Percentiles rank a stretch among this genome's conserved stretches.
These are phyloP conservation scores for Ceratotherium simum DNA, from an alignment of 2,113 vertebrate genomes.

Conservation along the genomic window DNA sequence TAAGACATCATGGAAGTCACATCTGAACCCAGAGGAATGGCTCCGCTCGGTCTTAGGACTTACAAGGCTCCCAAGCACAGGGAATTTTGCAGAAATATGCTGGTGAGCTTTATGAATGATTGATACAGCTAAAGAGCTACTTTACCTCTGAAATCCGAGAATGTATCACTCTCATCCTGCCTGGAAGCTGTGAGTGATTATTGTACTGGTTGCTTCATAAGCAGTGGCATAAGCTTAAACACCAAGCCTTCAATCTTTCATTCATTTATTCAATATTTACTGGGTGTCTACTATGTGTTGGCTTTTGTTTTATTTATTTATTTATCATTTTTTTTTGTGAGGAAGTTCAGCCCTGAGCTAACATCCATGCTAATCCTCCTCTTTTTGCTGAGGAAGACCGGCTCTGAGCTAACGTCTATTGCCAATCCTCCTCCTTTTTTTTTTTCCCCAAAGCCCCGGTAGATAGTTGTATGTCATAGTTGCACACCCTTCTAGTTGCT, in stretches of 20 bases:
- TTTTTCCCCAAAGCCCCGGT: too few species aligned
- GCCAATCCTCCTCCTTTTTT: too few species aligned
- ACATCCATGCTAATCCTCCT: too few species aligned
- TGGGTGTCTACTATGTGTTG: background rate
- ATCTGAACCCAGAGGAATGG: background rate
- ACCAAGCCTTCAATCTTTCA: background rate
- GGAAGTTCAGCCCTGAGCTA: too few species aligned
- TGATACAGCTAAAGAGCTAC: background rate
- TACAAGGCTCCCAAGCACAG: background rate
- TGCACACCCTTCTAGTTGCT: too few species aligned
- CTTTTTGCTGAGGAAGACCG: too few species aligned
- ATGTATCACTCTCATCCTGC: background rate
- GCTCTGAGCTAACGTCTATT: too few species aligned
- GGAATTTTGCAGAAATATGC: background rate
- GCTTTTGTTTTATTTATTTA: too few species aligned
- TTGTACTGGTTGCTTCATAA: background rate
- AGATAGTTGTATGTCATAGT: too few species aligned
- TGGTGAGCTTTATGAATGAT: background rate
- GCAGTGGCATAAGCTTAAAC: background rate
- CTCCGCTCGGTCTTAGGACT: background rate
- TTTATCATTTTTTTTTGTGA: too few species aligned
- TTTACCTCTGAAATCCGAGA: background rate
- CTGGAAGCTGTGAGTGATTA: background rate
- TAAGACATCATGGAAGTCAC: background rate
- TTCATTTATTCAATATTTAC: background rate